Conservation (phyloP, 2,888 invertebrate genomes). For the Hypercompe scribonia region DNA sequence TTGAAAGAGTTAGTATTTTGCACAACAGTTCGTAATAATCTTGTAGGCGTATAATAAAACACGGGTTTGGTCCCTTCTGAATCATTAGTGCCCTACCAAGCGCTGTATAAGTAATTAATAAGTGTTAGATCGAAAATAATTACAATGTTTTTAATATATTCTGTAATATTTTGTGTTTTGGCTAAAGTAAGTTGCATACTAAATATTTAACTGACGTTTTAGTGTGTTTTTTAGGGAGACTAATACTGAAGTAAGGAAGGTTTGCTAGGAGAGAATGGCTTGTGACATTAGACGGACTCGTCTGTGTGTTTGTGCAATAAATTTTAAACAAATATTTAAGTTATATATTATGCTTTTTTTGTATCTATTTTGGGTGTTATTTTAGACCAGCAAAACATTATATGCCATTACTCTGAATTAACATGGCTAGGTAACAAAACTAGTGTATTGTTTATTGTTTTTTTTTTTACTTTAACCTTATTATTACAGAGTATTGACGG, state of each 20-base stretch:
- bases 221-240: background rate
- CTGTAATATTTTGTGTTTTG: conserved; percentile 22
- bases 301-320: too few species aligned
- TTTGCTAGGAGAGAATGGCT: too few species aligned
- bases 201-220: background rate
- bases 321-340: background rate
- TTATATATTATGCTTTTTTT: background rate
- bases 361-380: background rate
- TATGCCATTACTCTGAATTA: background rate
- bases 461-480: background rate
- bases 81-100: conserved; percentile 21
- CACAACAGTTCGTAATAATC: conserved; percentile 27
- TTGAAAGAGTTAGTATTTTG: conserved; percentile 27
- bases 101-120: conserved; percentile 12
- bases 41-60: conserved; percentile 38
- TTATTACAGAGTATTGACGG: conserved; percentile 48
- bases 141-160: conserved; percentile 30
- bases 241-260: too few species aligned
- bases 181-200: conserved; percentile 30
- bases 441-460: too few species aligned
- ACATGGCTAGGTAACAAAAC: background rate
- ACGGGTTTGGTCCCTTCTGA: conserved; percentile 10
- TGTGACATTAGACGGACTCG: too few species aligned
- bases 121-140: background rate
- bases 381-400: background rate